phyloP scores from a whole-genome alignment of 2,113 vertebrate genomes.

The Lycocorax pyrrhopterus region DNA sequence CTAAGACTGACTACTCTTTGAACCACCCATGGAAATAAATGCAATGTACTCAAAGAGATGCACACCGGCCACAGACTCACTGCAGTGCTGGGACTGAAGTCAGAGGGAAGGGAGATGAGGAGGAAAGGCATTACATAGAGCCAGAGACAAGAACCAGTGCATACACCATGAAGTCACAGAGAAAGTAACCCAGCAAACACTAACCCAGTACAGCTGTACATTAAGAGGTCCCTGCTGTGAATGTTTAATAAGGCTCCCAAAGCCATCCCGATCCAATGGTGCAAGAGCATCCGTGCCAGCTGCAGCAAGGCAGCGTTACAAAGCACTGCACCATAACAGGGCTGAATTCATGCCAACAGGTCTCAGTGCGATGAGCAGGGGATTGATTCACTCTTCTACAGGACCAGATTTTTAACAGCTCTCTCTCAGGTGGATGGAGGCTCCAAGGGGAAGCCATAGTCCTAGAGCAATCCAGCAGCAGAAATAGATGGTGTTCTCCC shows the following conservation, averaged over 20 bases:
- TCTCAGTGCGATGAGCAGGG: background rate
- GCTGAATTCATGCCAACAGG: background rate
- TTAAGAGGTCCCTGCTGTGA: background rate
- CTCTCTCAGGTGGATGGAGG: background rate
- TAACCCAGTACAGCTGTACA: background rate
- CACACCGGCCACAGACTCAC: background rate
- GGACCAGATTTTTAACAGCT: background rate
- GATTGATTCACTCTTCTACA: background rate
- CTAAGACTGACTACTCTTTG: background rate
- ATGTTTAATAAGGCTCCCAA: background rate
- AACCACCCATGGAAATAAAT: background rate
- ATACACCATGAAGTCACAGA: background rate
- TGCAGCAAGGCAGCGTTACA: background rate
- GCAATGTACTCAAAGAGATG: background rate
- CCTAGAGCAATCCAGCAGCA: background rate
- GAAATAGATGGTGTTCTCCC: background rate
- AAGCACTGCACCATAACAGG: background rate
- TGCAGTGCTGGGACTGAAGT: slow-evolving; percentile 15
- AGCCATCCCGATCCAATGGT: background rate
- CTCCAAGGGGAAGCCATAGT: background rate
- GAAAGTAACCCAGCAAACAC: background rate
- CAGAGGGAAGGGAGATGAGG: background rate
- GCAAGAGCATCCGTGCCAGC: background rate
- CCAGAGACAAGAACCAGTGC: background rate
- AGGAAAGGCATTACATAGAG: background rate